These are phyloP conservation scores for Alethe castanea DNA, from an alignment of 2,113 vertebrate genomes.

Conservation along the genomic window DNA sequence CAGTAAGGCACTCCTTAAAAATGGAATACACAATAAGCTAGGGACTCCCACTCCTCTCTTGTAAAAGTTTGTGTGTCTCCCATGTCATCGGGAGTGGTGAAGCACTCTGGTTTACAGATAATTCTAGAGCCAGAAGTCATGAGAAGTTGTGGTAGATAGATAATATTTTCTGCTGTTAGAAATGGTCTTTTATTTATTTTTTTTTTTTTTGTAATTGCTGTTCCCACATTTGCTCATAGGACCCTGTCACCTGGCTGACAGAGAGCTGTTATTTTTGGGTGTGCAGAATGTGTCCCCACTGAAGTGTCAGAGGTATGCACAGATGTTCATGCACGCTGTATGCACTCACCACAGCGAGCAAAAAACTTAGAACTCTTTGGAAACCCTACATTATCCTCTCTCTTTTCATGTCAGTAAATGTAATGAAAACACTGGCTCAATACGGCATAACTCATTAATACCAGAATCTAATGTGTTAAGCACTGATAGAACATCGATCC, in stretches of 20 bases:
- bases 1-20: not conserved
- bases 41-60: not conserved
- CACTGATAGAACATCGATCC: constrained; percentile 5
- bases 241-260: not conserved
- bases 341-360: fast-evolving
- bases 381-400: not conserved
- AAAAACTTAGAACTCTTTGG: not conserved
- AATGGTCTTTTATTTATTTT: not conserved
- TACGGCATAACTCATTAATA: constrained; percentile 23
- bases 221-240: not conserved
- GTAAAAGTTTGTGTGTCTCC: not conserved
- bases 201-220: not conserved
- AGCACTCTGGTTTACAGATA: not conserved
- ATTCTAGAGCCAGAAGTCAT: not conserved
- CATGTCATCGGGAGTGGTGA: not conserved
- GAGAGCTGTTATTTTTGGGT: not conserved
- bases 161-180: not conserved
- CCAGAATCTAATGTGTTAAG: not conserved
- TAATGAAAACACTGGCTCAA: not conserved
- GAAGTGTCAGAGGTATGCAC: not conserved
- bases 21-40: not conserved
- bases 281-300: not conserved
- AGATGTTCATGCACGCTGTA: not conserved
- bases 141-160: not conserved
- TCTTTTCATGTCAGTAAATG: not conserved